phyloP scores from a whole-genome alignment of 2,797 vertebrate species.

The Discoglossus pictus region DNA sequence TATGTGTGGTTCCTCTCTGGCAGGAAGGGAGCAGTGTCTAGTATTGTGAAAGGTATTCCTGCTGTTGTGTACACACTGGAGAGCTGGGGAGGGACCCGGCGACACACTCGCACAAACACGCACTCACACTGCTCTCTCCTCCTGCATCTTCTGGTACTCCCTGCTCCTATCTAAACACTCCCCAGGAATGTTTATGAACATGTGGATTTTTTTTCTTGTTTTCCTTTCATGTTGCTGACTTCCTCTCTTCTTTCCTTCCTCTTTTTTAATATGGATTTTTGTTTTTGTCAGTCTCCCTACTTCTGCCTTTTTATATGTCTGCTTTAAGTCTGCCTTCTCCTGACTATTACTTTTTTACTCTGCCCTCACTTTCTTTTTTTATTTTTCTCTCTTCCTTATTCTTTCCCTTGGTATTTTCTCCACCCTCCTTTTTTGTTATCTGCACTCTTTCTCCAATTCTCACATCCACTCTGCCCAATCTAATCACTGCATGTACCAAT shows the following conservation, averaged over 20 bases:
- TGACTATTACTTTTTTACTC: no score
- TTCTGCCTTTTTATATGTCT: no score
- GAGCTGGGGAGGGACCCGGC: constrained; percentile 12
- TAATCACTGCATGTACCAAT: background rate
- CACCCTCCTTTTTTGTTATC: background rate
- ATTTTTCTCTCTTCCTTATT: background rate
- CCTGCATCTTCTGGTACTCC: background rate
- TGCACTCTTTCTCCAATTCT: background rate
- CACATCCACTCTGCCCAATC: background rate
- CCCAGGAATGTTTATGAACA: no score
- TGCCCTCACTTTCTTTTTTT: no score
- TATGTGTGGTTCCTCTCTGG: constrained; percentile 20
- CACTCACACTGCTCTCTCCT: background rate
- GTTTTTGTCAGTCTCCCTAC: no score
- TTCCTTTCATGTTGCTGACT: background rate
- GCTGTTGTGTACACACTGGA: constrained; percentile 23
- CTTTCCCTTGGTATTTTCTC: background rate
- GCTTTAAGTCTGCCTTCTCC: no score
- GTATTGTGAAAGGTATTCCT: constrained; percentile 14
- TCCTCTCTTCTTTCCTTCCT: background rate
- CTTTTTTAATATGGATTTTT: no score
- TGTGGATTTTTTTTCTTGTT: background rate
- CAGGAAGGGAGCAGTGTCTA: constrained; percentile 15
- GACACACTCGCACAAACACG: background rate
- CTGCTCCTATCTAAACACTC: background rate